Evolutionary conservation across 2,113 vertebrate species (phyloP), one percentile per base, ranked within the genome.

Genomic region (Neolamprologus kungweensis): DNA sequence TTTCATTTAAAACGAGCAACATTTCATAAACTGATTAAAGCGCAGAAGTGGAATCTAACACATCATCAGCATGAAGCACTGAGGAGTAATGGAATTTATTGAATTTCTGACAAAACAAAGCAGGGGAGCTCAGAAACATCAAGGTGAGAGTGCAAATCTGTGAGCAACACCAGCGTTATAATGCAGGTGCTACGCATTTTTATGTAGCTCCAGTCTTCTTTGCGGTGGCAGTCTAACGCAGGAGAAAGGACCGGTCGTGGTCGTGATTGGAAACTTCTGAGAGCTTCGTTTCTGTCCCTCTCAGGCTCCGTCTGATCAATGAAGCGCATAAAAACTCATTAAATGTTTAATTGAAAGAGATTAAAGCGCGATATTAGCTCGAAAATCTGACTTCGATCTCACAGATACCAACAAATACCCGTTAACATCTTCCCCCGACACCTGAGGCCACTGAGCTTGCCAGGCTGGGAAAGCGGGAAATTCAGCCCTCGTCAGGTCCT

Each of bases 401-500:
- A 14, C 42, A 12, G 35, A 60, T 13, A 19, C 51, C 71, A 88
- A 26, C 37, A 37, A 16, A 71, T 17, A 50, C 65, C 75, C 33
- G 50, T 16, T 60, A n/a, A 85, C 37, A 14, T 54, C 17, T 31
- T 9, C 40, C 37, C 51, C 31, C 40, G 7, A 37, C 81, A 85
- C 85, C 86, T 51, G 83, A 78, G 84, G 54, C 81, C 7, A 17
- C 21, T 4, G 4, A 28, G 53, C 63, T 58, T 81, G 55, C 26
- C 71, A 40, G 82, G 55, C 16, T 9, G 51, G 78, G 23, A 75
- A 87, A 88, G 85, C 10, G 6, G 51, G 51, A 42, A 83, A 42
- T 65, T 84, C 75, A 84, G 19, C 60, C 0, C 82, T 81, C 91
- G 84, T 92, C 92, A 85, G 85, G 28, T 68, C 28, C 71, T 91